phyloP scores from a whole-genome alignment of 2,888 invertebrate species.

The Campoletis raptor region DNA sequence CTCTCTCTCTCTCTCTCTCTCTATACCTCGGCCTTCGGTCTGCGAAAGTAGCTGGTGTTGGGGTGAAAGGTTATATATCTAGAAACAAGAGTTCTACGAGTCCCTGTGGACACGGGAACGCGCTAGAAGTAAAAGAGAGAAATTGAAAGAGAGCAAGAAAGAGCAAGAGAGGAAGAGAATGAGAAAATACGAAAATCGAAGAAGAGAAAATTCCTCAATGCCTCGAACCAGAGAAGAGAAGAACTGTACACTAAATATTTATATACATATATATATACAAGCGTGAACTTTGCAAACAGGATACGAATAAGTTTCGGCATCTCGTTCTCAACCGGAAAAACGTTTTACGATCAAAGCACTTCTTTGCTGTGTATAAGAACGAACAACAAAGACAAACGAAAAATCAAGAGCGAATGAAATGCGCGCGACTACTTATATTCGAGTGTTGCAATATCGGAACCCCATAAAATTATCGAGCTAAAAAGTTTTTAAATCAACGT shows the following conservation, averaged over 20 bases:
- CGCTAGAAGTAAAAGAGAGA: conserved; percentile 33
- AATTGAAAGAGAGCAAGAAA: conserved; percentile 17
- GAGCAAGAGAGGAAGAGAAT: conserved; percentile 14
- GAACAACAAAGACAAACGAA: conserved; percentile 7
- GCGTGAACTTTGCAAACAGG: conserved; percentile 61
- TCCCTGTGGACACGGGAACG: conserved; percentile 47
- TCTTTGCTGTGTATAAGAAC: background rate
- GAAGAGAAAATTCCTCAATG: conserved; percentile 54
- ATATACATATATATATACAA: background rate
- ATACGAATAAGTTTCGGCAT: conserved; percentile 67
- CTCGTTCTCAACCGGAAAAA: conserved; percentile 66
- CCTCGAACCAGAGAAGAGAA: conserved; percentile 9
- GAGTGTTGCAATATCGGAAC: conserved; percentile 5
- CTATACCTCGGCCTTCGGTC: conserved; percentile 23
- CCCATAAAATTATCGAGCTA: conserved; percentile 4
- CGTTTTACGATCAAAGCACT: conserved; percentile 68
- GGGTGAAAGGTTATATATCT: conserved; percentile 46
- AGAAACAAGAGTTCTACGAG: conserved; percentile 62
- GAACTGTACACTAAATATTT: background rate
- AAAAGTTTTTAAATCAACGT: background rate
- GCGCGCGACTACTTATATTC: background rate
- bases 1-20: conserved; percentile 19
- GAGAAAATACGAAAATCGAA: conserved; percentile 41
- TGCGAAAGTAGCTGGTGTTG: conserved; percentile 54
- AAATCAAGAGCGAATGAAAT: conserved; percentile 17